phyloP scores from a whole-genome alignment of 2,888 invertebrate genomes.

The Mesoligia furuncula region DNA sequence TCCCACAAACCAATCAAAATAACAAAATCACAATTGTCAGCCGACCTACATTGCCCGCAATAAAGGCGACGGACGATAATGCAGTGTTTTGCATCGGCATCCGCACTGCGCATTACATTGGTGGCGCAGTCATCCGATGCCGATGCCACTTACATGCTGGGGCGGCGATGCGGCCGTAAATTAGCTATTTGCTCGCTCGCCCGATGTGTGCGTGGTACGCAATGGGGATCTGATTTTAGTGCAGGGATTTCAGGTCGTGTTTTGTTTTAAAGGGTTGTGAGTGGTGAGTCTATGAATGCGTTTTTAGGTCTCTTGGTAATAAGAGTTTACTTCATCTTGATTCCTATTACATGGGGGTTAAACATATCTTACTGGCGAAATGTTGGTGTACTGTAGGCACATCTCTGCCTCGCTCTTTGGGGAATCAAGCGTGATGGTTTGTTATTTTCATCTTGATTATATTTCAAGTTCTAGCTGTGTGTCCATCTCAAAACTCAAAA shows the following conservation, averaged over 20 bases:
- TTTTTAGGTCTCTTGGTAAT: neutral
- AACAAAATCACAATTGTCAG: constrained; percentile 24
- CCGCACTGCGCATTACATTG: constrained; percentile 75
- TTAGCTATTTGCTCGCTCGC: constrained; percentile 48
- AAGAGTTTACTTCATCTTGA: neutral
- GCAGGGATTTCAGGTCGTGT: constrained; percentile 1
- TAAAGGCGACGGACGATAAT: constrained; percentile 63
- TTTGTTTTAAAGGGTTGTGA: neutral
- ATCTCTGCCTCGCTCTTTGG: neutral
- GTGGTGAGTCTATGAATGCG: neutral
- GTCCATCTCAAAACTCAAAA: neutral
- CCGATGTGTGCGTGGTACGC: constrained; percentile 43
- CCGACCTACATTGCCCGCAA: constrained; percentile 45
- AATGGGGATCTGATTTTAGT: constrained; percentile 19
- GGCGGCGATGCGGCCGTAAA: constrained; percentile 52
- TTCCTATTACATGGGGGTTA: neutral
- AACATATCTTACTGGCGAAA: neutral
- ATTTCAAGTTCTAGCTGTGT: neutral
- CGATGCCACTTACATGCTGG: constrained; percentile 58
- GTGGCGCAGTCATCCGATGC: constrained; percentile 57
- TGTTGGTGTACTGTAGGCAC: neutral
- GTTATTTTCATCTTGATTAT: neutral
- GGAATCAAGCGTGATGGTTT: neutral
- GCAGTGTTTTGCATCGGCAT: constrained; percentile 72
- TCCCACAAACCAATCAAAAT: neutral